Percentiles rank a stretch among this genome's conserved stretches.
Evolutionary conservation across 2,113 vertebrate species (phyloP).

Genomic region (Dinomys branickii): DNA sequence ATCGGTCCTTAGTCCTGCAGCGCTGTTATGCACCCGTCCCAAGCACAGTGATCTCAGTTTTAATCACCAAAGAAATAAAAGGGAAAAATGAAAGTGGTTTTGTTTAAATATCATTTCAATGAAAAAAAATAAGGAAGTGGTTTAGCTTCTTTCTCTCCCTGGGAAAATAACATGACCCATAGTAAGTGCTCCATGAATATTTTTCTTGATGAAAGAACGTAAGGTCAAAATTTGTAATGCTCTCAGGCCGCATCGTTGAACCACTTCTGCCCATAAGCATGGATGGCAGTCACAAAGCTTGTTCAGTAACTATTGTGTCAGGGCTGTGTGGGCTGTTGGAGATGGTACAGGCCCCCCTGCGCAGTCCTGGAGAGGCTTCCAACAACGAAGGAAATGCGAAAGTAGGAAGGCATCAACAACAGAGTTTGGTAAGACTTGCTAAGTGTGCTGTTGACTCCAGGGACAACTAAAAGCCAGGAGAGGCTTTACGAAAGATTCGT

Average conservation of each 20-base stretch:
- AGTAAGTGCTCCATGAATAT: not conserved
- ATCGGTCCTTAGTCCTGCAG: not conserved
- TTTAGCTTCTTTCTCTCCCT: slow-evolving; percentile 13
- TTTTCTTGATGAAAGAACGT: not conserved
- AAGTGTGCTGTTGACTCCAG: not conserved
- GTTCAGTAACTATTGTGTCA: not conserved
- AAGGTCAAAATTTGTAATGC: not conserved
- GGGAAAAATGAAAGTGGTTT: slow-evolving; percentile 33
- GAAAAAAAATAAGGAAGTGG: slow-evolving; percentile 59
- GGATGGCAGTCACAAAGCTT: not conserved
- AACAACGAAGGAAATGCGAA: not conserved
- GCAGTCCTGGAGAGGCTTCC: not conserved
- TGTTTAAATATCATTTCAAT: slow-evolving; percentile 41
- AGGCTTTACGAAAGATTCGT: not conserved
- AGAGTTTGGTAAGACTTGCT: not conserved
- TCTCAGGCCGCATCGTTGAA: not conserved
- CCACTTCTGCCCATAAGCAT: not conserved
- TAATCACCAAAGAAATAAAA: slow-evolving; percentile 31
- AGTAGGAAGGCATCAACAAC: not conserved
- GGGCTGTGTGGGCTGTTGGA: not conserved
- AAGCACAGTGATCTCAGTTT: slow-evolving; percentile 25
- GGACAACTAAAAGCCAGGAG: not conserved
- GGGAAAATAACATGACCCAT: slow-evolving; percentile 38
- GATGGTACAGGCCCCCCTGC: not conserved
- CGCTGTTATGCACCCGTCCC: not conserved